Evolutionary conservation across 2,888 invertebrate species (phyloP), one percentile per base, ranked within the genome.

Genomic region (Cryptus armator): DNA sequence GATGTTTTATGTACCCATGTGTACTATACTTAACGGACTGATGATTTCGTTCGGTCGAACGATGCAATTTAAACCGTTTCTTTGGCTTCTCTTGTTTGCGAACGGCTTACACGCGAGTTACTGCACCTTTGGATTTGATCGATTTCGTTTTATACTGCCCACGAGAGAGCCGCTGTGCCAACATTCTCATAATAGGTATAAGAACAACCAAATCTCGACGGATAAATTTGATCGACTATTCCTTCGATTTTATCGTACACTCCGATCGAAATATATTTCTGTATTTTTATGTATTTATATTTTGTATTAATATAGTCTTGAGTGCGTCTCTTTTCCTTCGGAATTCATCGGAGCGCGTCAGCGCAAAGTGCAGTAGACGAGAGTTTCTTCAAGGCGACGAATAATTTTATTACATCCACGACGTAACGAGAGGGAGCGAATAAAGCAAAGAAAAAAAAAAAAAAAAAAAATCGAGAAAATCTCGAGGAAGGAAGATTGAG

Each of bases 381-480:
- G 64, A 62, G 70, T 78, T 64, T 44, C 70, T 53, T 44, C 51
- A 19, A 46, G 85, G 76, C 79, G 85, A 86, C 89, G 88, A 9
- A 16, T 91, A 91, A 91, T 91, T 91, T 90, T 89, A 90, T 91
- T 91, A 85, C 78, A 19, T 85, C 77, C 70, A 89, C 87, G 86
- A 72, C 84, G 87, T 88, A 82, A 82, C 84, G 85, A 86, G 87
- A 84, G 83, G 7, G 64, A 48, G 16, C 62, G 43, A 67, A 53
- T 59, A 70, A 46, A 81, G 76, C 81, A 75, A 78, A 37, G 4
- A 37, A 37, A 7, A 37, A 6, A 37, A 7, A 37, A 9, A 71
- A 37, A 29, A n/a, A 37, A 37, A 37, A 37, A 9, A 71, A 37
- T 16, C 9, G 16, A 43, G 19, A 32, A 68, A 64, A 80, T 76